A percentile compares a stretch with the other conserved stretches of the same genome.
Conservation (phyloP, 1,140 invertebrate genomes). For the Bathynomus jamesi region DNA sequence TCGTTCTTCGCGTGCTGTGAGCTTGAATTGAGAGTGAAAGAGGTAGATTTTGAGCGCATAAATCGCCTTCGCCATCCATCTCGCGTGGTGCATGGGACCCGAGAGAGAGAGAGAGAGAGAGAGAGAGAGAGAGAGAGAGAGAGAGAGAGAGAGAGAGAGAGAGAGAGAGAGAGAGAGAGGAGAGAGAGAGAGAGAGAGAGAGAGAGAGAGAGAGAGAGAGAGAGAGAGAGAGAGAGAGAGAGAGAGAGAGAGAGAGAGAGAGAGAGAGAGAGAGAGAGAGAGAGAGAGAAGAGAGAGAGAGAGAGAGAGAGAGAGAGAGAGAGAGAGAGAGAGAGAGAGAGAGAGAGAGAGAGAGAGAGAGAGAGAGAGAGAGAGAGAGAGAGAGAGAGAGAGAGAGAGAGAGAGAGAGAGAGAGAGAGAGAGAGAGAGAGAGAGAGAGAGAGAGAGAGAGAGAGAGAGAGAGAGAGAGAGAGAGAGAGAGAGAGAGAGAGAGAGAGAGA, state of each 20-base stretch:
- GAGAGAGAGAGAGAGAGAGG: conserved; percentile 3
- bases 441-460: too few relatives aligned
- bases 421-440: too few relatives aligned
- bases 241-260: not conserved
- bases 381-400: not conserved
- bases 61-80: too few relatives aligned
- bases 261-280: not conserved
- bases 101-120: too few relatives aligned
- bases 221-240: conserved; percentile 9
- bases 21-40: too few relatives aligned
- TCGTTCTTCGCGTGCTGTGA: too few relatives aligned
- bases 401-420: too few relatives aligned
- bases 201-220: conserved; percentile 6
- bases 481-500: too few relatives aligned
- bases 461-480: too few relatives aligned
- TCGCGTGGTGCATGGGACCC: too few relatives aligned
- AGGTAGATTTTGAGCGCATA: too few relatives aligned
- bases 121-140: too few relatives aligned
- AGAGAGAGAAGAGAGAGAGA: not conserved
- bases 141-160: not conserved
- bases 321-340: not conserved
- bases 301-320: not conserved
- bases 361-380: not conserved
- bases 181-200: not conserved
- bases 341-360: not conserved